Evolutionary conservation across 2,113 vertebrate genomes (phyloP).

Genomic region (Ptilorrhoa leucosticta): DNA sequence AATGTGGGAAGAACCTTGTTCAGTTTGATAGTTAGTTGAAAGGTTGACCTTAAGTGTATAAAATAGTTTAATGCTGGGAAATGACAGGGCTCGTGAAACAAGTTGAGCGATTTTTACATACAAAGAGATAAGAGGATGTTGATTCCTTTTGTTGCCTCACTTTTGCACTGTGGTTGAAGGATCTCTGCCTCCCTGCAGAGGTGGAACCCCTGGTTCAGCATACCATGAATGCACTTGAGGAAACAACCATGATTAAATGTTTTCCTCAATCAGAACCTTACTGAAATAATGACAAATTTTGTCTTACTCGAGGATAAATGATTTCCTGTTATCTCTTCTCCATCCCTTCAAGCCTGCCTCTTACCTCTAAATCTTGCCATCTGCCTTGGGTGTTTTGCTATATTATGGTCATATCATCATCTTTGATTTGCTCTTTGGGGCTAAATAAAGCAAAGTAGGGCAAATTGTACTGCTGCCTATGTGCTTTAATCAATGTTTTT

Average conservation of each 20-base stretch:
- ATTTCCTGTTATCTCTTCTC: not conserved
- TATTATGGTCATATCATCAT: not conserved
- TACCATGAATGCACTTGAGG: not conserved
- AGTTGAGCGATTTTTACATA: not conserved
- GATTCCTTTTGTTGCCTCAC: not conserved
- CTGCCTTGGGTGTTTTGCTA: not conserved
- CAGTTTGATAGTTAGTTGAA: not conserved
- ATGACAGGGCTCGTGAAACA: not conserved
- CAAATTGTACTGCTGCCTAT: not conserved
- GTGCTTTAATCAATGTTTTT: not conserved
- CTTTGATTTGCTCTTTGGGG: not conserved
- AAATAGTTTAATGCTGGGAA: not conserved
- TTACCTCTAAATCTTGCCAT: not conserved
- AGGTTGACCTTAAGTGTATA: not conserved
- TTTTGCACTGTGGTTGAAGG: not conserved
- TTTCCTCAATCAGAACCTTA: not conserved
- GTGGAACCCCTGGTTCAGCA: not conserved
- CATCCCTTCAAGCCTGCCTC: not conserved
- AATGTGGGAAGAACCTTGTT: not conserved
- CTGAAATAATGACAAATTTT: not conserved
- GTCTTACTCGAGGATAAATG: not conserved
- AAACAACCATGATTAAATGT: not conserved
- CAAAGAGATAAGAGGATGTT: not conserved
- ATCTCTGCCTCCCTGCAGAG: not conserved
- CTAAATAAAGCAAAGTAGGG: not conserved